phyloP scores from a whole-genome alignment of 1,140 invertebrate species.

The Stegodyphus mimosarum region DNA sequence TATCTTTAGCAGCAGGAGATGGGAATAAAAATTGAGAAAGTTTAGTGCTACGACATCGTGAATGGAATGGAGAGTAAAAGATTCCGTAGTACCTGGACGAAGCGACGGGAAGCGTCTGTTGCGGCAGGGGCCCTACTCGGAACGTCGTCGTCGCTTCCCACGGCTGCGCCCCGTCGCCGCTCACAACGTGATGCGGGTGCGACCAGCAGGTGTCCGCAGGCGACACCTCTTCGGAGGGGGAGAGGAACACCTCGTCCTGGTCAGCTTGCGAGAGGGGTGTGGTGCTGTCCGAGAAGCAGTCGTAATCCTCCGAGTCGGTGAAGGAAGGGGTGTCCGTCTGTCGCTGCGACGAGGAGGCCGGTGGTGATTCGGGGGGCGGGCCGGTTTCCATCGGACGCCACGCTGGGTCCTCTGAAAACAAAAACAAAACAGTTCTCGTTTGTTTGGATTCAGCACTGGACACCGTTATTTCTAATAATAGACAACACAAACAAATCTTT shows the following conservation, averaged over 20 bases:
- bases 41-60: too few relatives aligned
- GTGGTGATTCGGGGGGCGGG: neutral
- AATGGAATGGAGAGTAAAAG: neutral
- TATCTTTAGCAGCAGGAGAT: too few relatives aligned
- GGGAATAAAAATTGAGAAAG: too few relatives aligned
- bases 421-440: too few relatives aligned
- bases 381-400: slow-evolving; percentile 21
- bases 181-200: neutral
- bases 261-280: neutral
- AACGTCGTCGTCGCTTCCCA: neutral
- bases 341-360: neutral
- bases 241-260: slow-evolving; percentile 39
- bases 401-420: neutral
- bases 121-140: neutral
- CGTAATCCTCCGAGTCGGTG: slow-evolving; percentile 34
- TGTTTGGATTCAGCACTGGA: too few relatives aligned
- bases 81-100: neutral
- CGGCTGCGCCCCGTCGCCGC: neutral
- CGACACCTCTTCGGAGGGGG: slow-evolving; percentile 27
- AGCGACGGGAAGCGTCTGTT: neutral
- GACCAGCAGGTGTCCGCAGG: neutral
- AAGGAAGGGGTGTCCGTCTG: slow-evolving; percentile 3
- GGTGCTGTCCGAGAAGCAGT: slow-evolving; percentile 36
- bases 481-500: too few relatives aligned
- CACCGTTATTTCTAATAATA: too few relatives aligned